Evolutionary conservation across 2,113 vertebrate genomes (phyloP).

Genomic region (Laticauda colubrina): DNA sequence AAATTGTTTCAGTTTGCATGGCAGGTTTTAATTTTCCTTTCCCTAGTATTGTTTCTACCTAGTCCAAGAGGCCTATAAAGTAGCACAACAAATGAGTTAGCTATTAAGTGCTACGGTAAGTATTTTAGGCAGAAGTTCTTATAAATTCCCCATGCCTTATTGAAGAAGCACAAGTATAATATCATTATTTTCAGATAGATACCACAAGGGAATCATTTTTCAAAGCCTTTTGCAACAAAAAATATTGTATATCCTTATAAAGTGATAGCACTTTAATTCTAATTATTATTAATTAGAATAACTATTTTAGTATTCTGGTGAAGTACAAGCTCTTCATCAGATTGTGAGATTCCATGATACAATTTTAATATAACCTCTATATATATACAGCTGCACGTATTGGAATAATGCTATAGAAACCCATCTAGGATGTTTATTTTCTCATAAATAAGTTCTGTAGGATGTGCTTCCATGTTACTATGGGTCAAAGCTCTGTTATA

Average conservation of each 20-base stretch:
- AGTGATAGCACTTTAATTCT: slow-evolving; percentile 20
- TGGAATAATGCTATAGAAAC: background rate
- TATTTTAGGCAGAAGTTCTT: slow-evolving; percentile 63
- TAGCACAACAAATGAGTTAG: slow-evolving; percentile 67
- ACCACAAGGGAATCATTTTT: slow-evolving; percentile 62
- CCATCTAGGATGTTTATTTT: background rate
- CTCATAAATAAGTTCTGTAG: background rate
- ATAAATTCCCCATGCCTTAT: slow-evolving; percentile 62
- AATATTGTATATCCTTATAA: slow-evolving; percentile 29
- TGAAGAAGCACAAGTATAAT: slow-evolving; percentile 52
- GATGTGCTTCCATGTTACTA: background rate
- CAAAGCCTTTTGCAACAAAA: slow-evolving; percentile 57
- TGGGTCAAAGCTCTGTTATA: background rate
- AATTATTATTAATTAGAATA: background rate
- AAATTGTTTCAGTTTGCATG: slow-evolving; percentile 74
- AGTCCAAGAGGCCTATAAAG: slow-evolving; percentile 73
- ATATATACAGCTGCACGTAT: background rate
- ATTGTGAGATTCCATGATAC: background rate
- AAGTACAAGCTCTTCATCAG: background rate
- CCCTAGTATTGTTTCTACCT: slow-evolving; percentile 66
- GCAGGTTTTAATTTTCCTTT: slow-evolving; percentile 72
- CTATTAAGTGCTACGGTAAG: slow-evolving; percentile 69
- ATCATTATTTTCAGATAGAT: slow-evolving; percentile 54
- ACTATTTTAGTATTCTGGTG: background rate
- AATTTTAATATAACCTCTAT: background rate